Base-by-base conservation (phyloP, 2,888 invertebrate genomes). In the Ischnura elegans region DNA sequence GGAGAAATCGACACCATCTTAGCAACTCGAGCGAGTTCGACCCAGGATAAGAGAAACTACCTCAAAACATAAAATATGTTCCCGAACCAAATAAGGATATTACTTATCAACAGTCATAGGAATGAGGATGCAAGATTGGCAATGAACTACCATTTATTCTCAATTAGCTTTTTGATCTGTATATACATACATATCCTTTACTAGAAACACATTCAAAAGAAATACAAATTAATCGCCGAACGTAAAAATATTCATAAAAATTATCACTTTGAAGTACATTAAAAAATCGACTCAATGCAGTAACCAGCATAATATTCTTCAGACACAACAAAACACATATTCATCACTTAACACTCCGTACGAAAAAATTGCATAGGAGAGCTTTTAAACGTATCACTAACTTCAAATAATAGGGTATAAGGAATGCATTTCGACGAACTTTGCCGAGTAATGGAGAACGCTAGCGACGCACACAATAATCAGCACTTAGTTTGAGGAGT, bases 61-160 rank as follows among this genome's bases (percentile, higher is more conserved):
- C 0, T 4, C 29, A n/a, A 66, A 29, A 16, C 76, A 10, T 36
- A 29, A n/a, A 13, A 10, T 36, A 25, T 36, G 51, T n/a, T n/a
- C n/a, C n/a, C 29, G 76, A 29, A 36, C 36, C 36, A 2, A 61
- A 5, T 29, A 10, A 76, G 36, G 76, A 36, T 19, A 61, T n/a
- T 8, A 61, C n/a, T 8, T n/a, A 76, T 76, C 29, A 36, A 36
- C 25, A 36, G 36, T 76, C 8, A 36, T 13, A 36, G 45, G 86
- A 86, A 86, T 46, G 46, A 43, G 25, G n/a, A 86, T 10, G 46
- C 86, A 86, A 16, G 25, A 45, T 86, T n/a, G 29, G 61, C n/a
- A 90, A 90, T 90, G 61, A 90, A 90, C 66, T 90, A 90, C 51
- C 10, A n/a, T 90, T 90, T 90, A 90, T 90, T 90, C 47, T 90